Conservation (phyloP, 2,797 vertebrate genomes). For the Botia kubotai region DNA sequence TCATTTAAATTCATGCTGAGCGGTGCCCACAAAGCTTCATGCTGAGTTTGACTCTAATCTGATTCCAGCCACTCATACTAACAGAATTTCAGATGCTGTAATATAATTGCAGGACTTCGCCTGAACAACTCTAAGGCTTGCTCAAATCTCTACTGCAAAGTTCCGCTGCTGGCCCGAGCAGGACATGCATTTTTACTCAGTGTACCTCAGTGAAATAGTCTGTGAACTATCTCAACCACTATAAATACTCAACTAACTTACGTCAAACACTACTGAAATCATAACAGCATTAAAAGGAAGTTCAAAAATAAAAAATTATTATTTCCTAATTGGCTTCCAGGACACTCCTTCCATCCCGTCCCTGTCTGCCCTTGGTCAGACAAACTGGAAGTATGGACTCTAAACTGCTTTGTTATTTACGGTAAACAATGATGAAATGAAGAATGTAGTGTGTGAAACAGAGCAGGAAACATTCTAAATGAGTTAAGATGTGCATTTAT, state of each 20-base stretch:
- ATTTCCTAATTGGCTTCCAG: no score
- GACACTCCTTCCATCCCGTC: no score
- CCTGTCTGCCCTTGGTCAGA: no score
- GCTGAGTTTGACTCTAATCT: constrained; percentile 82
- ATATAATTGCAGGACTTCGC: constrained; percentile 80
- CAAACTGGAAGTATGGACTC: no score
- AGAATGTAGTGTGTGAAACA: no score
- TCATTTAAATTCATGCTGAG: constrained; percentile 83
- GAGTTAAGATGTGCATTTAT: no score
- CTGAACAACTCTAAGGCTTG: constrained; percentile 76
- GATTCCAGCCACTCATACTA: constrained; percentile 78
- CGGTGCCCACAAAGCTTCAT: constrained; percentile 75
- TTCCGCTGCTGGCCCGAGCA: not conserved
- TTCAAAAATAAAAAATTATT: no score
- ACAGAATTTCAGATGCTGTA: constrained; percentile 80
- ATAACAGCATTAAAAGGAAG: no score
- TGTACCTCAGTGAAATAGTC: not conserved
- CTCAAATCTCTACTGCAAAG: constrained; percentile 1
- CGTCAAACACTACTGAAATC: no score
- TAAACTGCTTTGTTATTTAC: no score
- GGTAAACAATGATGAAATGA: no score
- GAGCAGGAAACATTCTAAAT: no score
- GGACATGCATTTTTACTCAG: not conserved
- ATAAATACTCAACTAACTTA: not conserved
- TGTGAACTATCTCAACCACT: not conserved